A percentile compares a stretch with the other conserved stretches of the same genome.
Conservation (phyloP, 2,113 vertebrate genomes). For the Amphilophus citrinellus region DNA sequence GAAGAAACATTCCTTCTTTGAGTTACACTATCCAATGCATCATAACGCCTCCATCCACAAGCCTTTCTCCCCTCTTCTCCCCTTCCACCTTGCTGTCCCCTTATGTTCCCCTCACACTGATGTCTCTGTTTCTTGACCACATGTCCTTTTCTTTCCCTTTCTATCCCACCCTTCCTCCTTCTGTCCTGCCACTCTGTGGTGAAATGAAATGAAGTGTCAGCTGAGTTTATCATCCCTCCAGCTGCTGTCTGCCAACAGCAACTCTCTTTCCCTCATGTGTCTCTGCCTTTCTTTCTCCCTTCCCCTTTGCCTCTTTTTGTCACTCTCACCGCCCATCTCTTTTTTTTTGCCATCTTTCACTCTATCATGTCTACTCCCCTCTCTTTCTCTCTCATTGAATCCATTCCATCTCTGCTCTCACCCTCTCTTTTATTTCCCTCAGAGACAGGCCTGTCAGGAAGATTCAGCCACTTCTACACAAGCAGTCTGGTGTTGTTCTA, state of each 20-base stretch:
- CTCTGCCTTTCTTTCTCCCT: slow-evolving; percentile 46
- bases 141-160: slow-evolving; percentile 36
- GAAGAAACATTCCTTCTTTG: neutral
- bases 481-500: slow-evolving; percentile 50
- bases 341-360: slow-evolving; percentile 51
- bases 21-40: neutral
- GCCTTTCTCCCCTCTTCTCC: neutral
- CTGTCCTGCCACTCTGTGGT: slow-evolving; percentile 48
- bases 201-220: slow-evolving; percentile 78
- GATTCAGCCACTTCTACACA: slow-evolving; percentile 63
- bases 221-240: slow-evolving; percentile 76
- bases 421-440: slow-evolving; percentile 51
- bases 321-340: slow-evolving; percentile 51
- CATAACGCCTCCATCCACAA: neutral
- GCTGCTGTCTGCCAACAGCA: slow-evolving; percentile 74
- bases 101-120: slow-evolving; percentile 29
- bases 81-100: slow-evolving; percentile 30
- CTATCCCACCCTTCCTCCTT: slow-evolving; percentile 52
- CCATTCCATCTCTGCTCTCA: slow-evolving; percentile 42
- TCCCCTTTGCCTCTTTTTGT: slow-evolving; percentile 59
- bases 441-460: slow-evolving; percentile 67
- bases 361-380: slow-evolving; percentile 56
- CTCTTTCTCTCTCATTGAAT: slow-evolving; percentile 28
- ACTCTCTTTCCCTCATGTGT: slow-evolving; percentile 64
- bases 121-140: slow-evolving; percentile 43